Evolutionary conservation across 1,140 invertebrate genomes (phyloP).

Genomic region (Aphaenogaster floridana): DNA sequence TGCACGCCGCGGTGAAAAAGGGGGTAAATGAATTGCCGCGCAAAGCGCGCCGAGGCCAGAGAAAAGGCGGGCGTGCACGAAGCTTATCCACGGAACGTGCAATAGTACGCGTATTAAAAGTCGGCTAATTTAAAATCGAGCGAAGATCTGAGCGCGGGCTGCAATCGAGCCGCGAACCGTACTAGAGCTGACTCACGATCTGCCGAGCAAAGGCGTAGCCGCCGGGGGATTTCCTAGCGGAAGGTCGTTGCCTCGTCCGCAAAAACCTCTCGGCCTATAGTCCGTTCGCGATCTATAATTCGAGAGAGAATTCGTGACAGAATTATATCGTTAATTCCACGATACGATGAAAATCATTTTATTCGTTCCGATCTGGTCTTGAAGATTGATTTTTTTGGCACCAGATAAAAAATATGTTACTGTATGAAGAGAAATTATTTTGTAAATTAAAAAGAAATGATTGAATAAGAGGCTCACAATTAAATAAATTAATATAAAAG

Average conservation of each 20-base stretch:
- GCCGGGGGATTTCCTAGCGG: slow-evolving; percentile 28
- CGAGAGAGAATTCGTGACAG: slow-evolving; percentile 26
- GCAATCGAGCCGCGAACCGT: slow-evolving; percentile 71
- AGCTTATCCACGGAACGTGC: slow-evolving; percentile 79
- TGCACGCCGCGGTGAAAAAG: slow-evolving; percentile 50
- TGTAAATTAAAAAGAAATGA: too few species aligned
- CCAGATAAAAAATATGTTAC: not conserved
- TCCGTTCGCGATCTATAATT: not conserved
- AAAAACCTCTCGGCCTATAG: slow-evolving; percentile 6
- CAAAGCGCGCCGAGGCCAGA: slow-evolving; percentile 60
- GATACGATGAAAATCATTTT: slow-evolving; percentile 29
- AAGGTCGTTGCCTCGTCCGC: slow-evolving; percentile 55
- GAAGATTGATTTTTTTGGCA: not conserved
- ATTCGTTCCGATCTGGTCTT: not conserved
- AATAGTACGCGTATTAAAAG: slow-evolving; percentile 80
- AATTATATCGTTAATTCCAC: slow-evolving; percentile 28
- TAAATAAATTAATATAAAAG: too few species aligned
- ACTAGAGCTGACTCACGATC: slow-evolving; percentile 79
- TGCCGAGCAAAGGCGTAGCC: slow-evolving; percentile 74
- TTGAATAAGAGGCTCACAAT: too few species aligned
- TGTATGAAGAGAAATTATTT: not conserved
- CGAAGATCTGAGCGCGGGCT: slow-evolving; percentile 76
- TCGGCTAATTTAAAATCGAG: slow-evolving; percentile 82
- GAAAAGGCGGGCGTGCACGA: slow-evolving; percentile 75
- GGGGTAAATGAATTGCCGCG: slow-evolving; percentile 77